Conservation (phyloP, 2,888 invertebrate genomes). For the Schizaphis graminum region DNA sequence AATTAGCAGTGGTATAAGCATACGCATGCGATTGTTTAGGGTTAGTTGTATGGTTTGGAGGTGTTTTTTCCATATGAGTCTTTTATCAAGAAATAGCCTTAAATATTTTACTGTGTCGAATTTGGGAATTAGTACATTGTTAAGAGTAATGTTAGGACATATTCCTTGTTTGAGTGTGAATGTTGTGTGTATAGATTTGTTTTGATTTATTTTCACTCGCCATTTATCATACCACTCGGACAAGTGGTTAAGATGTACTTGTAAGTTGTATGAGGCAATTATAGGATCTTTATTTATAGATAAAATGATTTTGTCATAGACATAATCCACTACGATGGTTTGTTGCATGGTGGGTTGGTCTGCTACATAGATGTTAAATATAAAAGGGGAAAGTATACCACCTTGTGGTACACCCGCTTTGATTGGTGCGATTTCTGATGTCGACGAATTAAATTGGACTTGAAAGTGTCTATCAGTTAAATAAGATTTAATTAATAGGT, state of each 20-base stretch:
- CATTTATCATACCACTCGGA: background rate
- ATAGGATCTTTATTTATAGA: background rate
- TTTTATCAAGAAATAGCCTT: background rate
- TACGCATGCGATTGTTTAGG: background rate
- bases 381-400: slow-evolving; percentile 20
- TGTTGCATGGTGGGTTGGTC: background rate
- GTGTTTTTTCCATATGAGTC: slow-evolving; percentile 26
- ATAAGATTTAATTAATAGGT: slow-evolving; percentile 26
- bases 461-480: slow-evolving; percentile 26
- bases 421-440: slow-evolving; percentile 21
- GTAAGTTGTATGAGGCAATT: background rate
- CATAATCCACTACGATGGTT: slow-evolving; percentile 24
- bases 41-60: background rate
- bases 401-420: slow-evolving; percentile 21
- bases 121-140: background rate
- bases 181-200: slow-evolving; percentile 30
- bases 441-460: background rate
- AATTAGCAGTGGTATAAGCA: slow-evolving; percentile 2
- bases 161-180: slow-evolving; percentile 44
- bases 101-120: background rate
- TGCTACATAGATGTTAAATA: background rate
- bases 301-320: background rate
- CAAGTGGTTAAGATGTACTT: slow-evolving; percentile 1
- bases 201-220: background rate
- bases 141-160: slow-evolving; percentile 3